Evolutionary conservation across 2,113 vertebrate genomes (phyloP).

Genomic region (Holacanthus passer): DNA sequence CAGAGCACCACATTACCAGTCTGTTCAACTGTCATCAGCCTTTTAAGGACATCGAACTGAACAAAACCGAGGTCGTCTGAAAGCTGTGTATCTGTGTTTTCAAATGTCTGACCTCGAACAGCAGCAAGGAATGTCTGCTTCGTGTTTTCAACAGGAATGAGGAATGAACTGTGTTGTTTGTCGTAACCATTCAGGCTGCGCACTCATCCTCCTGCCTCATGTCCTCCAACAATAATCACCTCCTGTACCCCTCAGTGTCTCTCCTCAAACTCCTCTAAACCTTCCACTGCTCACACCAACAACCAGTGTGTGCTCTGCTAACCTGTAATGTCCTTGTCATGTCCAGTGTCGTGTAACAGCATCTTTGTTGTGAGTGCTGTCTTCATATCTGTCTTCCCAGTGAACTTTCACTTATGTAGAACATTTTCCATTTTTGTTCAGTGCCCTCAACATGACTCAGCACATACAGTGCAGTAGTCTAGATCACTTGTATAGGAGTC

Average conservation of each 20-base stretch:
- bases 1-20: slow-evolving; percentile 19
- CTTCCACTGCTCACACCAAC: slow-evolving; percentile 53
- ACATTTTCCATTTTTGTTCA: slow-evolving; percentile 50
- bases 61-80: neutral
- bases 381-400: slow-evolving; percentile 17
- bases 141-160: slow-evolving; percentile 67
- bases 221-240: slow-evolving; percentile 69
- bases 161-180: slow-evolving; percentile 69
- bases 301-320: slow-evolving; percentile 59
- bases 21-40: slow-evolving; percentile 14
- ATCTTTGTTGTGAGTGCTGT: slow-evolving; percentile 30
- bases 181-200: slow-evolving; percentile 70
- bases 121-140: slow-evolving; percentile 62
- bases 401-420: slow-evolving; percentile 2
- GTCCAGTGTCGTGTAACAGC: slow-evolving; percentile 38
- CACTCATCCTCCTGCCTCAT: slow-evolving; percentile 67
- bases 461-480: neutral
- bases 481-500: neutral
- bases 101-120: slow-evolving; percentile 28
- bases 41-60: slow-evolving; percentile 16
- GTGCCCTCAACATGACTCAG: neutral
- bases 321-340: slow-evolving; percentile 48
- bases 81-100: slow-evolving; percentile 34
- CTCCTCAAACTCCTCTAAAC: slow-evolving; percentile 40
- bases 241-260: slow-evolving; percentile 38